Percentiles rank a stretch among this genome's conserved stretches.
Conservation (phyloP, 1,140 invertebrate species). For the Bicyclus anynana region DNA sequence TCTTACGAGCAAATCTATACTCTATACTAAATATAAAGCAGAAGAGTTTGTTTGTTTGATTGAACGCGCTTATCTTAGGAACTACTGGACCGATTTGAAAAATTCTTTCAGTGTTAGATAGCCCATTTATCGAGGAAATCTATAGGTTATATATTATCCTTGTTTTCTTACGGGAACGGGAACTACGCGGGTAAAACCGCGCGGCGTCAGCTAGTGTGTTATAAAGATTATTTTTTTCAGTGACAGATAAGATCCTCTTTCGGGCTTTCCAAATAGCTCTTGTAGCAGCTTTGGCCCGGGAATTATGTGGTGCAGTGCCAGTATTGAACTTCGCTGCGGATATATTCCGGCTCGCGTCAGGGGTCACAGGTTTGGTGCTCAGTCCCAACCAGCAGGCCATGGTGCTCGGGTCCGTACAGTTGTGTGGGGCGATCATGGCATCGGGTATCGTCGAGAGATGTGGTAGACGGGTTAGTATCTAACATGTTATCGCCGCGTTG, state of each 20-base stretch:
- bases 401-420: conserved; percentile 33
- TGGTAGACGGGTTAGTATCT: conserved; percentile 32
- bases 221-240: conserved; percentile 12
- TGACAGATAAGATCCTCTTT: conserved; percentile 35
- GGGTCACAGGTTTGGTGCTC: conserved; percentile 18
- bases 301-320: conserved; percentile 37
- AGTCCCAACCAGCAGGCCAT: conserved; percentile 43
- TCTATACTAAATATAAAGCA: no score
- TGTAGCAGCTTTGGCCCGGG: conserved; percentile 30
- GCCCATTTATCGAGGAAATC: no score
- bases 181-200: no score
- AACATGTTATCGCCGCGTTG: no score
- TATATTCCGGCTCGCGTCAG: conserved; percentile 31
- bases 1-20: no score
- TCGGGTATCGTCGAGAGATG: conserved; percentile 35
- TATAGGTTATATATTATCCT: no score
- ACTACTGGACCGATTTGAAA: background rate
- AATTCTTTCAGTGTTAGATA: no score
- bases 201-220: no score
- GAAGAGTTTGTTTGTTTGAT: no score
- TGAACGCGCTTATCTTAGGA: no score
- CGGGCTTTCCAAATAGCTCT: conserved; percentile 36
- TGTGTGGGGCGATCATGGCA: conserved; percentile 32
- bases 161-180: no score
- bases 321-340: conserved; percentile 43